Percentiles rank a stretch among this genome's conserved stretches.
These are phyloP conservation scores for Hypanus sabinus DNA, from an alignment of 2,113 vertebrate species.

Conservation along the genomic window DNA sequence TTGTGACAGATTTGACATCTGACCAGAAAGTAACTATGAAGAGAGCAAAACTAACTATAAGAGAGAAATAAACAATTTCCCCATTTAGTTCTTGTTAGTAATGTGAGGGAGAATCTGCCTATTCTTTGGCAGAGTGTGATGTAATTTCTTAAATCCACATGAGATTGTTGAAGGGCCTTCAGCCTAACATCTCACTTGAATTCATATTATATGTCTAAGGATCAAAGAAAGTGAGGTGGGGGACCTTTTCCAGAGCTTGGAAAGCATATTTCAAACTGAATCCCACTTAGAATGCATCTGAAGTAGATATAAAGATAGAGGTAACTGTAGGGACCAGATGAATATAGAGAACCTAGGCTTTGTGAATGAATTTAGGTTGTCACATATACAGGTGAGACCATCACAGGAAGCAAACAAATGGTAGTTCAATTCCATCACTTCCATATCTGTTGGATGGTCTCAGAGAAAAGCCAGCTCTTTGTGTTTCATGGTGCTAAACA, in stretches of 20 bases:
- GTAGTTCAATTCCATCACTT: constrained; percentile 12
- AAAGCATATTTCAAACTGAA: background rate
- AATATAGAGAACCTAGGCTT: background rate
- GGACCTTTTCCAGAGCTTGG: background rate
- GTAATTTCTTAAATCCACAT: background rate
- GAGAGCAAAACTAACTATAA: too few species aligned
- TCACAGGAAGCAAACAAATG: constrained; percentile 12
- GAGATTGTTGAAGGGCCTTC: background rate
- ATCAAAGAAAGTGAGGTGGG: background rate
- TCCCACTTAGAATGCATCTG: background rate
- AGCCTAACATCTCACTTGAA: background rate
- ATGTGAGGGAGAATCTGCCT: background rate
- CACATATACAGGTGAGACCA: background rate
- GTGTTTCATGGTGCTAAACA: background rate
- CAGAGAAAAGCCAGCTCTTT: background rate
- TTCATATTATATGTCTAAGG: background rate
- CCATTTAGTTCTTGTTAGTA: background rate
- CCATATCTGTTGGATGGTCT: background rate
- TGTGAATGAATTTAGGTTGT: background rate
- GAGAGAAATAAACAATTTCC: background rate
- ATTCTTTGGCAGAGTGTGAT: background rate
- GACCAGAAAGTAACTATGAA: background rate
- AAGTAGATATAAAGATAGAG: background rate
- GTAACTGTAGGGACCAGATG: background rate
- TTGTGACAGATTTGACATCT: background rate